Evolutionary conservation across 2,888 invertebrate species (phyloP).

Genomic region (Sicus ferrugineus): DNA sequence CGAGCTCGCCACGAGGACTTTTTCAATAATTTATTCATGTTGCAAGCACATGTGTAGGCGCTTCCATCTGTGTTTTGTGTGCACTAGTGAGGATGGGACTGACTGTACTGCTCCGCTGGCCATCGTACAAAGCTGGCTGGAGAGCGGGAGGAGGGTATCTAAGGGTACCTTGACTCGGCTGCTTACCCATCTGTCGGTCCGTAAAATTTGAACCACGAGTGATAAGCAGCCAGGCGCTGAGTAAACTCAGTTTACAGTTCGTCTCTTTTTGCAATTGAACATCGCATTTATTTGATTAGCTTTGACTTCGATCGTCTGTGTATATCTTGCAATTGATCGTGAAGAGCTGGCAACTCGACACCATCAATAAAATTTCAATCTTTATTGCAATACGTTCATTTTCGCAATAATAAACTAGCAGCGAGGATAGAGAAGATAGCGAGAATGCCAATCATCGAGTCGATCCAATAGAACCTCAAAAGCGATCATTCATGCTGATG

Average conservation of each 20-base stretch:
- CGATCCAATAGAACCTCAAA: no score
- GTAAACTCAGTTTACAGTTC: background rate
- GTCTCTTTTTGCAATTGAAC: background rate
- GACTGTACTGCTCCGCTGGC: slow-evolving; percentile 20
- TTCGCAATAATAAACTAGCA: no score
- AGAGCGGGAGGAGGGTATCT: no score
- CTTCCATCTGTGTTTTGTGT: slow-evolving; percentile 8
- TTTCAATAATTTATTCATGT: slow-evolving; percentile 25
- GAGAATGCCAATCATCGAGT: no score
- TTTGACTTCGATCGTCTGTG: background rate
- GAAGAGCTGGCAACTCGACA: no score
- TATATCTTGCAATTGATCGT: background rate
- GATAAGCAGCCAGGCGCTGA: background rate
- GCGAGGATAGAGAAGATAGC: no score
- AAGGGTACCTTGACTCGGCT: no score
- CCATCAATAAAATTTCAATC: no score
- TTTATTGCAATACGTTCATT: no score
- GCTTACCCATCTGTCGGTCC: background rate
- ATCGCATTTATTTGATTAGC: background rate
- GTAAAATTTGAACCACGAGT: background rate
- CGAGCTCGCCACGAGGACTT: slow-evolving; percentile 18
- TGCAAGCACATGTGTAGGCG: no score
- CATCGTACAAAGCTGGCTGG: no score
- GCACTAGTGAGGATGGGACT: background rate
- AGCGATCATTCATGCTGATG: no score